Percentiles rank a stretch among this genome's conserved stretches.
Conservation (phyloP, 2,797 vertebrate species). For the Anableps anableps region DNA sequence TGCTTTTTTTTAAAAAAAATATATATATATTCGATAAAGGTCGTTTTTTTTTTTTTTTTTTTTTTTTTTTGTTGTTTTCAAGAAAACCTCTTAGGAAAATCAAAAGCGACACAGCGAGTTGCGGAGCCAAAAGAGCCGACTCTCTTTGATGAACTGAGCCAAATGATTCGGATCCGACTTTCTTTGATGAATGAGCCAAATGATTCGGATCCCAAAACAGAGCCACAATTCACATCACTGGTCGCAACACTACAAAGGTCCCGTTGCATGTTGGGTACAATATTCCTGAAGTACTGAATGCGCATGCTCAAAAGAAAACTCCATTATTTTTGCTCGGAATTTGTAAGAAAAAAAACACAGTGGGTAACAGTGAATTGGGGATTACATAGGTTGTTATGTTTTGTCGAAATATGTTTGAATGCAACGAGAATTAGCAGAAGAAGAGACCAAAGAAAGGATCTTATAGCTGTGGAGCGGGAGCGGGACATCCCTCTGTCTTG, state of each 20-base stretch:
- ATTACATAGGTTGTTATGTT: conserved; percentile 72
- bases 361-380: conserved; percentile 81
- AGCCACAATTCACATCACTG: conserved; percentile 31
- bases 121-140: too few relatives aligned
- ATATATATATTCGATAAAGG: neutral
- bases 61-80: neutral
- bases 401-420: conserved; percentile 45
- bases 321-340: conserved; percentile 91
- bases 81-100: neutral
- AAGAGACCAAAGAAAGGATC: conserved; percentile 43
- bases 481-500: conserved; percentile 73
- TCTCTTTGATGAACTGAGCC: too few relatives aligned
- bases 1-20: neutral
- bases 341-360: conserved; percentile 76
- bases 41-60: neutral
- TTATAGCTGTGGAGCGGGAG: conserved; percentile 60
- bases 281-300: conserved; percentile 63
- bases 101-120: neutral
- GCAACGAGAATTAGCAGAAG: conserved; percentile 42
- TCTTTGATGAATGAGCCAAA: neutral
- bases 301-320: conserved; percentile 90
- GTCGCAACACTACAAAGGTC: conserved; percentile 77
- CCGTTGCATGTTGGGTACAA: conserved; percentile 80
- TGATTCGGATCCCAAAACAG: conserved; percentile 1
- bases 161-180: neutral